Percentiles rank a stretch among this genome's conserved stretches.
These are phyloP conservation scores for Taurulus bubalis DNA, from an alignment of 2,113 vertebrate species.

Conservation along the genomic window DNA sequence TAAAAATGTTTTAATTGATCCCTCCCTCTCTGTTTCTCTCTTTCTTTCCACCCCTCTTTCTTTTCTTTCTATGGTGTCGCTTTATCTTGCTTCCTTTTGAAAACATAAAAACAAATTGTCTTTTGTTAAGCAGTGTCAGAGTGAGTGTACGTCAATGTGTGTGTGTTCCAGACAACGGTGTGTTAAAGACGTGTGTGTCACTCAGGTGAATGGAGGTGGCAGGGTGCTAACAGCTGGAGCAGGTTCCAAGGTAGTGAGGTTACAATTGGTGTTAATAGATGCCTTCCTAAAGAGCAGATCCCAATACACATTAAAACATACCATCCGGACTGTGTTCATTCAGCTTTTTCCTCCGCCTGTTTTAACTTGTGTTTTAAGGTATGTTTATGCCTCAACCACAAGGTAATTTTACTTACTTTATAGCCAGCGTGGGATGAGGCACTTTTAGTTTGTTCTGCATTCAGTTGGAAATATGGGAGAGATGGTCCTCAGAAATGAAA, in stretches of 20 bases:
- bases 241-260: slow-evolving; percentile 68
- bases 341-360: neutral
- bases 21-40: neutral
- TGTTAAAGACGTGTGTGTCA: slow-evolving; percentile 65
- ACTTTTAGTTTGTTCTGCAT: neutral
- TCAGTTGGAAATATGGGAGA: neutral
- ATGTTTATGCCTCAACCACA: slow-evolving; percentile 23
- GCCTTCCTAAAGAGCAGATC: slow-evolving; percentile 75
- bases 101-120: neutral
- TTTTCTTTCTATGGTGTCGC: neutral
- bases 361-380: slow-evolving; percentile 14
- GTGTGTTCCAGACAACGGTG: slow-evolving; percentile 40
- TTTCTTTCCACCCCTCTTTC: neutral
- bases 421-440: neutral
- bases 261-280: slow-evolving; percentile 83
- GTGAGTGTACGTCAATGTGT: neutral
- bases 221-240: slow-evolving; percentile 74
- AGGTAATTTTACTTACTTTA: neutral
- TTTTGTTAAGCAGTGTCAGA: slow-evolving; percentile 44
- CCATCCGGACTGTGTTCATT: slow-evolving; percentile 10
- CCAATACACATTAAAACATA: slow-evolving; percentile 61
- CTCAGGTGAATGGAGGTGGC: slow-evolving; percentile 64
- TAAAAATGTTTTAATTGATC: neutral
- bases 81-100: neutral
- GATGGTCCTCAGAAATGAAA: neutral